Conservation (phyloP, 2,888 invertebrate species). For the Watsonalla cultraria region DNA sequence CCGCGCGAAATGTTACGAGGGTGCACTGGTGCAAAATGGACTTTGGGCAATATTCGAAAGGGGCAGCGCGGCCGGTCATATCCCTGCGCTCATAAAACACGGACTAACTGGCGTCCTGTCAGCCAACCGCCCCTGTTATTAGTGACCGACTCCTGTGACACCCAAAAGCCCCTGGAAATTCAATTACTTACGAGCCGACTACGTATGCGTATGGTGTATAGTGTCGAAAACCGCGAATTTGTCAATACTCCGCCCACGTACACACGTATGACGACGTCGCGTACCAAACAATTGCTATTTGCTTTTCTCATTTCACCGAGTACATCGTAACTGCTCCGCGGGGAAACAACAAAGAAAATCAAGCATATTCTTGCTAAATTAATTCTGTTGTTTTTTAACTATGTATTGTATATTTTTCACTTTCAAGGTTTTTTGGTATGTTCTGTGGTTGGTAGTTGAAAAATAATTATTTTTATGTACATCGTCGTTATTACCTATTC, state of each 20-base stretch:
- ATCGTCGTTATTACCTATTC: too few species aligned
- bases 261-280: constrained; percentile 13
- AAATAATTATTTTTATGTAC: too few species aligned
- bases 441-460: too few species aligned
- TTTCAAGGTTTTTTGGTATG: too few species aligned
- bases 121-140: constrained; percentile 45
- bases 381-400: not conserved
- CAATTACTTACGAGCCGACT: constrained; percentile 58
- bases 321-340: not conserved
- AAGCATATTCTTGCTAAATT: not conserved
- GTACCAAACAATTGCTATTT: constrained; percentile 1
- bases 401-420: not conserved
- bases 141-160: constrained; percentile 38
- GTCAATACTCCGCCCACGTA: constrained; percentile 44
- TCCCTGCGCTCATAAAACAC: constrained; percentile 44
- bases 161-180: constrained; percentile 54
- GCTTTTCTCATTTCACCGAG: constrained; percentile 1
- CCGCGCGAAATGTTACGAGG: constrained; percentile 30
- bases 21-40: constrained; percentile 36
- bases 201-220: constrained; percentile 48
- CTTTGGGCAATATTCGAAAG: constrained; percentile 32
- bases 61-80: constrained; percentile 20
- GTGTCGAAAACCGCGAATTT: constrained; percentile 32
- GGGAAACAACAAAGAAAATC: not conserved
- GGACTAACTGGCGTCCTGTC: constrained; percentile 43